These are phyloP conservation scores for Tetramorium alpestre DNA, from an alignment of 1,140 invertebrate genomes.

Conservation along the genomic window DNA sequence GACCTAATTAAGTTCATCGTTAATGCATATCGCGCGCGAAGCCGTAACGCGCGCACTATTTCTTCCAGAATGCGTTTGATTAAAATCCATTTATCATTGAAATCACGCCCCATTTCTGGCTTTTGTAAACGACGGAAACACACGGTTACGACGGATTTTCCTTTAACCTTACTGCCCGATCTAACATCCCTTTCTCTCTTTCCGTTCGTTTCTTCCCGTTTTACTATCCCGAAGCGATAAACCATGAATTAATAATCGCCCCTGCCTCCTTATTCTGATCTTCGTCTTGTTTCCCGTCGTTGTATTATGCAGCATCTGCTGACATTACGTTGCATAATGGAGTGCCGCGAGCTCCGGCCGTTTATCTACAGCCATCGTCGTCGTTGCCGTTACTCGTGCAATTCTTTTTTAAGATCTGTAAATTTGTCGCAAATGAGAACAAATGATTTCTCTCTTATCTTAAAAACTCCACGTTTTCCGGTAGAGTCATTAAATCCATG, in stretches of 20 bases:
- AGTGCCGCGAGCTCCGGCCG: conserved; percentile 27
- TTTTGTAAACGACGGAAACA: conserved; percentile 29
- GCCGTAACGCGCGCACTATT: conserved; percentile 6
- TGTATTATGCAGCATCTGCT: conserved; percentile 54
- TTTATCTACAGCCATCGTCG: conserved; percentile 27
- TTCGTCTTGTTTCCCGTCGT: conserved; percentile 40
- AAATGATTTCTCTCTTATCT: conserved; percentile 12
- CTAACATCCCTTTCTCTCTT: background rate
- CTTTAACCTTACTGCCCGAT: background rate
- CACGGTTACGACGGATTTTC: conserved; percentile 6
- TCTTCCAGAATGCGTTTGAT: conserved; percentile 67
- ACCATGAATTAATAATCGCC: conserved; percentile 57
- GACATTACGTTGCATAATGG: conserved; percentile 58
- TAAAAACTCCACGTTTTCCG: background rate
- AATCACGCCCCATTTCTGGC: conserved; percentile 40
- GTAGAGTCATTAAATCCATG: conserved; percentile 20
- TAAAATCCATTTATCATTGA: conserved; percentile 72
- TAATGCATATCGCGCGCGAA: conserved; percentile 49
- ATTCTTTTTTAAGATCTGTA: conserved; percentile 43
- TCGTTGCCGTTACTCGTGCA: background rate
- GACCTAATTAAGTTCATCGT: conserved; percentile 62
- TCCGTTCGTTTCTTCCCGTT: conserved; percentile 20
- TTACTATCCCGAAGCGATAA: conserved; percentile 41
- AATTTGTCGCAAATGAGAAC: conserved; percentile 30
- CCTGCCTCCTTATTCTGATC: conserved; percentile 20